These are phyloP conservation scores for Styela plicata DNA, from an alignment of 23 tunicate species.

Conservation along the genomic window DNA sequence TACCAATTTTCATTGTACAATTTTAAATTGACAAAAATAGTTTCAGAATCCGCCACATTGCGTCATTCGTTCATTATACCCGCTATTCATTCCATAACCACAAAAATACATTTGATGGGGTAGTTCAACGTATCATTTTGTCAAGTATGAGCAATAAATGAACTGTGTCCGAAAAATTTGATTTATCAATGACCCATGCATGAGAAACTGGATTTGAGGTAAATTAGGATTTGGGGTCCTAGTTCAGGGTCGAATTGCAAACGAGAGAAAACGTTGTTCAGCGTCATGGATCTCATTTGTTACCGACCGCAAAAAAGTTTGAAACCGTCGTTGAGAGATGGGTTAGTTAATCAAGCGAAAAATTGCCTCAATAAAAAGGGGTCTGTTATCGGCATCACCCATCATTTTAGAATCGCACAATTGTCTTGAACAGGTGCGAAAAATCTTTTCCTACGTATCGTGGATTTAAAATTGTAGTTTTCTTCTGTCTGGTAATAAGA, in stretches of 20 bases:
- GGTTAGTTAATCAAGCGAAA: constrained; percentile 18
- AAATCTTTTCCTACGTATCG: not conserved
- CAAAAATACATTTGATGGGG: no score
- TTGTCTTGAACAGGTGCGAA: not conserved
- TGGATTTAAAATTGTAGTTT: not conserved
- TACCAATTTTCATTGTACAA: not conserved
- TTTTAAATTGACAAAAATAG: not conserved
- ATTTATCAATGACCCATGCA: no score
- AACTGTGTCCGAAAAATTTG: no score
- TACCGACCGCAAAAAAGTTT: not conserved
- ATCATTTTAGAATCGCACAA: constrained; percentile 1
- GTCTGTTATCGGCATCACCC: constrained; percentile 9
- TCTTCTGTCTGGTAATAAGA: not conserved
- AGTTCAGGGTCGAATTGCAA: not conserved
- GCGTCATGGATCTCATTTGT: not conserved
- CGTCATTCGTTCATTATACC: not conserved
- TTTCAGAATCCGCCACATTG: not conserved
- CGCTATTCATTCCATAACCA: no score
- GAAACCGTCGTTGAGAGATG: not conserved
- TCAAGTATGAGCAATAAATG: no score
- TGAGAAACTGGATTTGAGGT: no score
- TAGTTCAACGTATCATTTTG: no score
- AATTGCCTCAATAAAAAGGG: constrained; percentile 23
- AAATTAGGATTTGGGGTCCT: no score
- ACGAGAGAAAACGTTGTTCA: not conserved